A percentile compares a stretch with the other conserved stretches of the same genome.
Evolutionary conservation across 2,888 invertebrate genomes (phyloP).

Genomic region (Lucinisca nassula): DNA sequence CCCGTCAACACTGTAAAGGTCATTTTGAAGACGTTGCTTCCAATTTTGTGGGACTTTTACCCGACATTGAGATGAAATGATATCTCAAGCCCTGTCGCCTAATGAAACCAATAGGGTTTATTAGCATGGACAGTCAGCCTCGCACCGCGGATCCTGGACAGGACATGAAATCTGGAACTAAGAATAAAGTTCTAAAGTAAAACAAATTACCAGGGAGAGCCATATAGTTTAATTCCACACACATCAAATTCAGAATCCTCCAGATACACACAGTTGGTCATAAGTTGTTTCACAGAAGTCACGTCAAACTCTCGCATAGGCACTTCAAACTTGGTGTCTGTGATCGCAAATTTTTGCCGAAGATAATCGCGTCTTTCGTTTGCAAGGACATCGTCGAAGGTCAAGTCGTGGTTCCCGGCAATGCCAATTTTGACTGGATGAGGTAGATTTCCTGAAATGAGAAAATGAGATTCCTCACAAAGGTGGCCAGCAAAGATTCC

Average conservation of each 20-base stretch:
- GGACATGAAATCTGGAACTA: too few species aligned
- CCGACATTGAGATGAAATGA: too few species aligned
- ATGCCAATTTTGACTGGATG: slow-evolving; percentile 94
- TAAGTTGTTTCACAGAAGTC: slow-evolving; percentile 88
- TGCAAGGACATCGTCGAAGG: slow-evolving; percentile 91
- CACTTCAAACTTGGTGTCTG: slow-evolving; percentile 63
- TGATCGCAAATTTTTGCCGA: slow-evolving; percentile 56
- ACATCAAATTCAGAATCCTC: slow-evolving; percentile 92
- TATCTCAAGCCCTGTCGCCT: too few species aligned
- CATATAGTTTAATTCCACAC: slow-evolving; percentile 94
- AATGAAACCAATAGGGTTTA: too few species aligned
- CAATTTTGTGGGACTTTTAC: too few species aligned
- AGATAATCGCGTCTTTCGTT: slow-evolving; percentile 65
- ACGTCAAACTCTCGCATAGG: slow-evolving; percentile 64
- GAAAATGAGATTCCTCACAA: too few species aligned
- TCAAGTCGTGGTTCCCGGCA: slow-evolving; percentile 95
- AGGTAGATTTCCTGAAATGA: slow-evolving; percentile 90
- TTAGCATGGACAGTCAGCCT: too few species aligned
- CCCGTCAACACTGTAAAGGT: too few species aligned
- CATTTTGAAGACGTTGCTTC: too few species aligned
- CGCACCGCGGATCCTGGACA: too few species aligned
- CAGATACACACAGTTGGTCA: slow-evolving; percentile 94
- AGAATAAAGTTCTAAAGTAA: neutral
- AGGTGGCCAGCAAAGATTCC: too few species aligned
- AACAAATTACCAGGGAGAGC: slow-evolving; percentile 92